These are phyloP conservation scores for Tragopan temminckii DNA, from an alignment of 2,797 vertebrate species.

Conservation along the genomic window DNA sequence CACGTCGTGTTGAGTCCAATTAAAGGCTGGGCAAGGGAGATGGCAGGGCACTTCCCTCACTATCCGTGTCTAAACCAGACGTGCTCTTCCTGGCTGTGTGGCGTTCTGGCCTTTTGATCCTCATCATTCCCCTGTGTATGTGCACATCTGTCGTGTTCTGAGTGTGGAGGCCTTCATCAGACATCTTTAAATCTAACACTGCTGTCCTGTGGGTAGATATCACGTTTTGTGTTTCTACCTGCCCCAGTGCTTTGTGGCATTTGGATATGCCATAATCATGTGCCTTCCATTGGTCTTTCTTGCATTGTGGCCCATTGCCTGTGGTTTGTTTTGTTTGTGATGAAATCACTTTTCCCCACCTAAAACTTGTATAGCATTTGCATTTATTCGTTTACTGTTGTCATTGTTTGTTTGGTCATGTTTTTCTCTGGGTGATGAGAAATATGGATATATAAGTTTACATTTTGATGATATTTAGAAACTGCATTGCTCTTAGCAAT, in stretches of 20 bases:
- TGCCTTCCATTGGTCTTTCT: not conserved
- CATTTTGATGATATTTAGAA: not conserved
- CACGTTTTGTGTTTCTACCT: not conserved
- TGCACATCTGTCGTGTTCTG: not conserved
- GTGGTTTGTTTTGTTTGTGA: not conserved
- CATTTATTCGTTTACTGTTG: not conserved
- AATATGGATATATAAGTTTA: not conserved
- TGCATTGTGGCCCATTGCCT: not conserved
- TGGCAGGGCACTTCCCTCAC: too few relatives aligned
- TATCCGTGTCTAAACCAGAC: rapidly evolving
- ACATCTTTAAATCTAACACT: not conserved
- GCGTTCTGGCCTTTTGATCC: not conserved
- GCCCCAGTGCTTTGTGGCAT: not conserved
- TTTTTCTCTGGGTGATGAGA: not conserved
- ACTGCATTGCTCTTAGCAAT: not conserved
- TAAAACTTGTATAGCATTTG: not conserved
- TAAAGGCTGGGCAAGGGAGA: not conserved
- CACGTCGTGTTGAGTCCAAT: not conserved
- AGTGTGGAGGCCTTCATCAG: not conserved
- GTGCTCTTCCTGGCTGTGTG: rapidly evolving
- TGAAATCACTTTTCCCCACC: not conserved
- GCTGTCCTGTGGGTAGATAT: not conserved
- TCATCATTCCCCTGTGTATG: not conserved
- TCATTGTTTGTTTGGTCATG: not conserved
- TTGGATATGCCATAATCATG: not conserved